Percentiles rank a stretch among this genome's conserved stretches.
phyloP scores from a whole-genome alignment of 2,113 vertebrate genomes.

The Saguinus midas region DNA sequence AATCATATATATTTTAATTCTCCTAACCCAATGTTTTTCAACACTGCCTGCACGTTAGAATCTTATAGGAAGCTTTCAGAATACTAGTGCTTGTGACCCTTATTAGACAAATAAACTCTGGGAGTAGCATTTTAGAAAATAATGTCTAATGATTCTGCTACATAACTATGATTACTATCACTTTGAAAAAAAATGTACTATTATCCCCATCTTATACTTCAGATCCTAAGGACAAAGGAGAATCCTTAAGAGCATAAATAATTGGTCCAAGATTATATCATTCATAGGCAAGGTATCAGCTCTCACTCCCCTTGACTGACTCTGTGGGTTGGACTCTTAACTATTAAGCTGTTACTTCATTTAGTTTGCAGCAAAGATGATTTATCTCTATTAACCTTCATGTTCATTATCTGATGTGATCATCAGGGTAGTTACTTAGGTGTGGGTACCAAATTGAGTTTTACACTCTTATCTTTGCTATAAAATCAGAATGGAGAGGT shows the following conservation, averaged over 20 bases:
- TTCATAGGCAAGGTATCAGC: background rate
- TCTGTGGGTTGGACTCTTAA: background rate
- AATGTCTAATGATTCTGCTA: background rate
- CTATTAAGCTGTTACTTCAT: background rate
- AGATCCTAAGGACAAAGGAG: background rate
- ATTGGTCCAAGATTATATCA: background rate
- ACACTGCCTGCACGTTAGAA: background rate
- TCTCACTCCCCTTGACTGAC: background rate
- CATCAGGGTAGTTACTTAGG: background rate
- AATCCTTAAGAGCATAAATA: background rate
- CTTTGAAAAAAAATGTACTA: background rate
- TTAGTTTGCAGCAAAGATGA: background rate
- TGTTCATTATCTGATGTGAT: background rate
- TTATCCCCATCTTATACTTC: background rate
- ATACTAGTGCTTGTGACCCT: background rate
- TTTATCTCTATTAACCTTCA: background rate
- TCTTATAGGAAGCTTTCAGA: background rate
- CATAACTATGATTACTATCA: background rate
- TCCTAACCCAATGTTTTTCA: background rate
- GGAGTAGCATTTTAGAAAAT: background rate
- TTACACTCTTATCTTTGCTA: background rate
- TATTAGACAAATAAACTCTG: background rate
- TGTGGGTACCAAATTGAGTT: background rate
- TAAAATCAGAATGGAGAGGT: background rate
- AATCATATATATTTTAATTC: background rate